Evolutionary conservation across 2,888 invertebrate genomes (phyloP).

Genomic region (Phrixothrix hirtus): DNA sequence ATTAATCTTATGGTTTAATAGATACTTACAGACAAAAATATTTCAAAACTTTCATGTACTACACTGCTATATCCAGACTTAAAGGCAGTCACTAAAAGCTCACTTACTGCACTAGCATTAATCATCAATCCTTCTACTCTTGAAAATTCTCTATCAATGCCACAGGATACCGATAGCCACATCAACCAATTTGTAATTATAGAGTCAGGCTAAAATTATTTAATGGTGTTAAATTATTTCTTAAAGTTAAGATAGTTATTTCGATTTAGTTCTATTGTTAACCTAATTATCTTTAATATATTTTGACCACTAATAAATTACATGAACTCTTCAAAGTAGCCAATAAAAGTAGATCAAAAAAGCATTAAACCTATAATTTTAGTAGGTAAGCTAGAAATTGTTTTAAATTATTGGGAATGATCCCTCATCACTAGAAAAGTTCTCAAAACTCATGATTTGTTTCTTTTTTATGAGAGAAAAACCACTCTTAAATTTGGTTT

Average conservation of each 20-base stretch:
- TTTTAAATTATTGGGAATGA: too few relatives aligned
- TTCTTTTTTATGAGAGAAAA: too few relatives aligned
- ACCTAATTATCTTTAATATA: too few relatives aligned
- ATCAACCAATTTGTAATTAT: conserved; percentile 65
- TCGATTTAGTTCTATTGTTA: not conserved
- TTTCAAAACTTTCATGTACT: conserved; percentile 66
- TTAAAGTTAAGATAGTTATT: not conserved
- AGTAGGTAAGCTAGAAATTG: too few relatives aligned
- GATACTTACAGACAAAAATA: conserved; percentile 72
- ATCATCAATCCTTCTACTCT: conserved; percentile 33
- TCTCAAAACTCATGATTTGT: too few relatives aligned
- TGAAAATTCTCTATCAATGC: conserved; percentile 30
- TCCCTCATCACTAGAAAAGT: too few relatives aligned
- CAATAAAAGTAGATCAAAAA: too few relatives aligned
- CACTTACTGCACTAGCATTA: conserved; percentile 39
- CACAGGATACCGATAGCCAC: conserved; percentile 58
- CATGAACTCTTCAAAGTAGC: too few relatives aligned
- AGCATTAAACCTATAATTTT: too few relatives aligned
- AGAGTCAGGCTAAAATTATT: conserved; percentile 62
- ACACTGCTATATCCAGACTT: conserved; percentile 63
- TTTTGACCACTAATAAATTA: too few relatives aligned
- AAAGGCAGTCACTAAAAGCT: conserved; percentile 61
- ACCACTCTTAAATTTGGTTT: too few relatives aligned
- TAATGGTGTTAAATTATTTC: conserved; percentile 1
- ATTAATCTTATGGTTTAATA: too few relatives aligned